Base-by-base conservation (phyloP, 2,113 vertebrate genomes). In the Hippocampus barbouri region DNA sequence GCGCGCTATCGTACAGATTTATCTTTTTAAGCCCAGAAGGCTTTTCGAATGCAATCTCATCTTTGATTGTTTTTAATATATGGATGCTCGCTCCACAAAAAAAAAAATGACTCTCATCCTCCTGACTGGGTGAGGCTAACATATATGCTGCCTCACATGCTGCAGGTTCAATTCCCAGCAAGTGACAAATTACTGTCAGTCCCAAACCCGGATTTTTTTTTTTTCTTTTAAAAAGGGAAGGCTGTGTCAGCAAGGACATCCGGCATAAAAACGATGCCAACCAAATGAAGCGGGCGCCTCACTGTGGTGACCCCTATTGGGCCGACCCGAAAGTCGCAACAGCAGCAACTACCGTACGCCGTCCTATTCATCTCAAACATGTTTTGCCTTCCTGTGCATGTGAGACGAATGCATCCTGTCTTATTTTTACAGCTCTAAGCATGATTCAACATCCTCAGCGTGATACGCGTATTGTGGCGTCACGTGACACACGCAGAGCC, bases 351-450 rank as follows among this genome's bases (percentile, higher is more conserved):
- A 6, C 34, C 6, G 34, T 20, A 16, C 30, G 23, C 54, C 20
- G 5, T 20, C 30, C 20, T 23, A 7, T 41, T 64, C 38, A 1
- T 11, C 20, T 70, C 16, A 27, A 40, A 43, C 66, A 64, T 15
- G 5, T 23, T 10, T 56, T 12, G 53, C 53, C 79, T 86, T 87
- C 73, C 76, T 83, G 80, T 72, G 73, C 80, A 87, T 64, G 74
- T 74, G 71, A 62, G 16, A 20, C 16, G 3, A 62, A 62, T 20
- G 34, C 30, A 62, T 62, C 60, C 60, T 38, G 60, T n/a, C 60
- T 62, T 62, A 1, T 62, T 62, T 34, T 30, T 62, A 53, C 49
- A 53, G 18, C 16, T 54, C 21, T 38, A 8, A 8, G 30, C 60
- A 21, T 62, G 60, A 62, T 62, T 34, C 34, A 40, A 62, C 60